Evolutionary conservation across 2,888 invertebrate genomes (phyloP).

Genomic region (Thereva nobilitata): DNA sequence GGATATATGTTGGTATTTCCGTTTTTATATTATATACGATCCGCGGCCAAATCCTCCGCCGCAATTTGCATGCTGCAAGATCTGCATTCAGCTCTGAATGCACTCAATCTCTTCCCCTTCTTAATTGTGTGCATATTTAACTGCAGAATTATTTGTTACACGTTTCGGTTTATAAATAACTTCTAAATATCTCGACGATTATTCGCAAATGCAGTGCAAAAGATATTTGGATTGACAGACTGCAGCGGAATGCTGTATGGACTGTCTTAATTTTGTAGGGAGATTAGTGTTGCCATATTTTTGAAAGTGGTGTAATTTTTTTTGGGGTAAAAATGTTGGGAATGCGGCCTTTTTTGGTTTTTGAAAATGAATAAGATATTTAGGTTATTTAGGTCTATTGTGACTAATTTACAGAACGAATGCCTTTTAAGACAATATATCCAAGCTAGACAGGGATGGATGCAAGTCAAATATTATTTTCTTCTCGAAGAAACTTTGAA

Average conservation of each 20-base stretch:
- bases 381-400: too few relatives aligned
- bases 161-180: conserved; percentile 28
- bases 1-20: neutral
- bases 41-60: too few relatives aligned
- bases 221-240: conserved; percentile 18
- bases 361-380: too few relatives aligned
- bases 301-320: too few relatives aligned
- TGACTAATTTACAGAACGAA: too few relatives aligned
- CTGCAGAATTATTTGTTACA: conserved; percentile 32
- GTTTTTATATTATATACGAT: neutral
- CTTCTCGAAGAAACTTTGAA: too few relatives aligned
- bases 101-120: conserved; percentile 18
- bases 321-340: too few relatives aligned
- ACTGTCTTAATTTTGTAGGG: conserved; percentile 17
- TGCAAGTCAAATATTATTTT: too few relatives aligned
- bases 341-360: too few relatives aligned
- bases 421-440: too few relatives aligned
- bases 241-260: conserved; percentile 10
- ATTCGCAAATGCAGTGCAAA: conserved; percentile 21
- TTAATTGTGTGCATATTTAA: conserved; percentile 33
- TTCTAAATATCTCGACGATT: conserved; percentile 25
- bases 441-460: too few relatives aligned
- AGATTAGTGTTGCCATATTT: neutral
- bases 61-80: neutral
- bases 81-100: conserved; percentile 12